Conservation (phyloP, 2,888 invertebrate species). For the Cephus rjabovi region DNA sequence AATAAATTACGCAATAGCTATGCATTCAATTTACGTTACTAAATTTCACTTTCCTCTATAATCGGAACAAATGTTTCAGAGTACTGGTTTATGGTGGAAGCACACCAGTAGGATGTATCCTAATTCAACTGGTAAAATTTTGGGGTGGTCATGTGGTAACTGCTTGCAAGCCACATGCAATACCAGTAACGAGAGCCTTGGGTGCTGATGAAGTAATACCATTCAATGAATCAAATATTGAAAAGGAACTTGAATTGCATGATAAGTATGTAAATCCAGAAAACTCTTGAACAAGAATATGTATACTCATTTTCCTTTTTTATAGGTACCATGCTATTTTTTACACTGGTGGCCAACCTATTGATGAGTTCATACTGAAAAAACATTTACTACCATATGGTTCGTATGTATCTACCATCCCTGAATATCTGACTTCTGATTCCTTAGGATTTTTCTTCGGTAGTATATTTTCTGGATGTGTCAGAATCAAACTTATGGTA, state of each 20-base stretch:
- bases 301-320: conserved; percentile 22
- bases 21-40: conserved; percentile 10
- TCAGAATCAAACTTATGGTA: conserved; percentile 63
- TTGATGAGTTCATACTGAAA: conserved; percentile 57
- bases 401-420: conserved; percentile 68
- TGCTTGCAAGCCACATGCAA: conserved; percentile 68
- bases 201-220: conserved; percentile 71
- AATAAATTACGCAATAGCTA: conserved; percentile 9
- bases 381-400: conserved; percentile 62
- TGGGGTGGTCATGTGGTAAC: conserved; percentile 72
- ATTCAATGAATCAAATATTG: conserved; percentile 51
- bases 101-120: conserved; percentile 72
- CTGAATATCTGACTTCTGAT: conserved; percentile 69
- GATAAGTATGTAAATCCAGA: conserved; percentile 46
- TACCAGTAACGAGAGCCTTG: conserved; percentile 70
- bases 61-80: conserved; percentile 53
- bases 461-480: conserved; percentile 66
- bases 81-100: conserved; percentile 71
- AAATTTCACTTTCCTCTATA: conserved; percentile 10
- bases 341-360: conserved; percentile 66
- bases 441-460: conserved; percentile 68
- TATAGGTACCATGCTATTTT: conserved; percentile 68
- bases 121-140: conserved; percentile 70
- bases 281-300: neutral
- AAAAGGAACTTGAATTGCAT: conserved; percentile 54